phyloP scores from a whole-genome alignment of 2,888 invertebrate genomes.

The Ligdia adustata region DNA sequence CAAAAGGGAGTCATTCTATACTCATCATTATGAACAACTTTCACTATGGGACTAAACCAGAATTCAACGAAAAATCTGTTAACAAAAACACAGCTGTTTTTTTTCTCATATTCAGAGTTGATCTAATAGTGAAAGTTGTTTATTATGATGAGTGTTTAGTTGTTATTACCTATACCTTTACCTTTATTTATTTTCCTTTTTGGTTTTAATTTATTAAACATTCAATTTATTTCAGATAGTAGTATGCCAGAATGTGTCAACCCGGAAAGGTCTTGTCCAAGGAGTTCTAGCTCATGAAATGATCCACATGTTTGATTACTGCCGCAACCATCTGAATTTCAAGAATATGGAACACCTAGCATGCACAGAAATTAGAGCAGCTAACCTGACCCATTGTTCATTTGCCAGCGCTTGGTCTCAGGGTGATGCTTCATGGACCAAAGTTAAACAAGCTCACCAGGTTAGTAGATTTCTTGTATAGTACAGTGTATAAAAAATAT shows the following conservation, averaged over 20 bases:
- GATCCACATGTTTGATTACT: conserved; percentile 98
- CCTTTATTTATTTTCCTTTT: too few species aligned
- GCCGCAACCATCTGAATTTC: conserved; percentile 94
- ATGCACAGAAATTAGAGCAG: conserved; percentile 97
- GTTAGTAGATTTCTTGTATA: conserved; percentile 63
- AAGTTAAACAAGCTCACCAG: conserved; percentile 90
- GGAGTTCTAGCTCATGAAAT: conserved; percentile 95
- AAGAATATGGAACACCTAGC: conserved; percentile 96
- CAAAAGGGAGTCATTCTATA: too few species aligned
- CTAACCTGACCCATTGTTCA: conserved; percentile 96
- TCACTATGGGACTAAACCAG: too few species aligned
- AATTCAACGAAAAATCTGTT: too few species aligned
- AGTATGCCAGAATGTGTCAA: conserved; percentile 94
- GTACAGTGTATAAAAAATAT: too few species aligned
- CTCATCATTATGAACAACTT: too few species aligned
- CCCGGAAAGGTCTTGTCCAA: conserved; percentile 87
- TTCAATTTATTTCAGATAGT: conserved; percentile 93
- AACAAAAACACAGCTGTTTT: too few species aligned
- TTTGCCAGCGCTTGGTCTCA: conserved; percentile 91
- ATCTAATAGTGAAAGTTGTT: too few species aligned
- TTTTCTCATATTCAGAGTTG: too few species aligned
- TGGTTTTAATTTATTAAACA: too few species aligned
- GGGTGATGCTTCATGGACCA: conserved; percentile 89
- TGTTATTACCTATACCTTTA: too few species aligned
- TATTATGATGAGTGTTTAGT: too few species aligned